Evolutionary conservation across 2,113 vertebrate genomes (phyloP).

Genomic region (Strix aluco): DNA sequence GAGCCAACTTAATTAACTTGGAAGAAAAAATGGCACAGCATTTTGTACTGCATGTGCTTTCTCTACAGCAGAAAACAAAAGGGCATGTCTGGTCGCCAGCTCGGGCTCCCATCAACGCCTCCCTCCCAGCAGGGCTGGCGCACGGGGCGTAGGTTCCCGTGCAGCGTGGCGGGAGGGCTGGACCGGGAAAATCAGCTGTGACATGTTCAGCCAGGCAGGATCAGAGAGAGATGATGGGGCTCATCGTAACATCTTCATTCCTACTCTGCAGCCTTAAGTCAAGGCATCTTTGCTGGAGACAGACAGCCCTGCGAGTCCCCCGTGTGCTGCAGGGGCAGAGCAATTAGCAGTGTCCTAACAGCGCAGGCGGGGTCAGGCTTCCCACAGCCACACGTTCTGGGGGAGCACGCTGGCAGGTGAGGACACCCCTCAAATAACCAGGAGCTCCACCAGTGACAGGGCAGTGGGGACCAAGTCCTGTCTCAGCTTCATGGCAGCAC

Average conservation of each 20-base stretch:
- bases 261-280: neutral
- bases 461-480: neutral
- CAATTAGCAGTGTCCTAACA: neutral
- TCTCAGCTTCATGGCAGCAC: neutral
- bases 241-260: neutral
- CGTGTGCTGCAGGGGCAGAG: neutral
- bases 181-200: neutral
- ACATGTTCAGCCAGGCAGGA: neutral
- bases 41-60: neutral
- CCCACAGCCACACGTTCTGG: accelerated
- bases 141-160: accelerated
- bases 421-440: accelerated
- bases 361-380: accelerated
- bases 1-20: neutral
- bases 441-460: neutral
- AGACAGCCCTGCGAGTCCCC: neutral
- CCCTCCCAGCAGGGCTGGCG: neutral
- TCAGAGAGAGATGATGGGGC: neutral
- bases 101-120: accelerated
- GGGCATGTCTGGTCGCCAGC: neutral
- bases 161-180: neutral
- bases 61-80: neutral
- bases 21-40: neutral
- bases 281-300: neutral
- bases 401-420: accelerated